phyloP scores from a whole-genome alignment of 2,888 invertebrate genomes.

The Gortyna flavago region DNA sequence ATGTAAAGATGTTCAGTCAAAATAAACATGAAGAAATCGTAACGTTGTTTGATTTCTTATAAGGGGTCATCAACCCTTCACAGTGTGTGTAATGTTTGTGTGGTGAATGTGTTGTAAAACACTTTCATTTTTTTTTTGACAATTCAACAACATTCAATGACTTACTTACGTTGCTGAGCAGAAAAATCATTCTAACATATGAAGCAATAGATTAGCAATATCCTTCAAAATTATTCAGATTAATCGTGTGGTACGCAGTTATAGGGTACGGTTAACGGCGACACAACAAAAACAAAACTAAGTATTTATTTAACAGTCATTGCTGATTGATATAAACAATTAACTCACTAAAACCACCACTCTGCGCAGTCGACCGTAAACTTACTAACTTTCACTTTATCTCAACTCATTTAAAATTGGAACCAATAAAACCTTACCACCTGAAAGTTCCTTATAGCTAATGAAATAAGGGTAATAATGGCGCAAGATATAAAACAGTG shows the following conservation, averaged over 20 bases:
- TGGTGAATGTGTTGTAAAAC: neutral
- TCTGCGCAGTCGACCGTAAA: slow-evolving; percentile 35
- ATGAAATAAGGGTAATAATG: slow-evolving; percentile 53
- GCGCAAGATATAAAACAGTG: slow-evolving; percentile 53
- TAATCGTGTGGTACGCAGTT: neutral
- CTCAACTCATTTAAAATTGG: slow-evolving; percentile 49
- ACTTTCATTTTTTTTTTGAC: neutral
- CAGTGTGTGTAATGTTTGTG: too few species aligned
- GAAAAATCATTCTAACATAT: too few species aligned
- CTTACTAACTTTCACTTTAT: slow-evolving; percentile 55
- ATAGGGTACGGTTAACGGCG: neutral
- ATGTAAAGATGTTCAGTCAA: too few species aligned
- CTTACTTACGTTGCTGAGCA: neutral
- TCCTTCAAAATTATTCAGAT: too few species aligned
- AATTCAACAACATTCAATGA: neutral
- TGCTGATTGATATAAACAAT: slow-evolving; percentile 31
- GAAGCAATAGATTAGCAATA: too few species aligned
- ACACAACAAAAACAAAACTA: slow-evolving; percentile 14
- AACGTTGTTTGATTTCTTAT: too few species aligned
- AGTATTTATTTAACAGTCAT: slow-evolving; percentile 6
- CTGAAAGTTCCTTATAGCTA: slow-evolving; percentile 54
- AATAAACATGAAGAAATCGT: too few species aligned
- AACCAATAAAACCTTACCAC: slow-evolving; percentile 55
- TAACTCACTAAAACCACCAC: slow-evolving; percentile 45
- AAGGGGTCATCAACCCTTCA: too few species aligned